Base-by-base conservation (phyloP, 2,797 vertebrate species). In the Cirrhinus molitorella region DNA sequence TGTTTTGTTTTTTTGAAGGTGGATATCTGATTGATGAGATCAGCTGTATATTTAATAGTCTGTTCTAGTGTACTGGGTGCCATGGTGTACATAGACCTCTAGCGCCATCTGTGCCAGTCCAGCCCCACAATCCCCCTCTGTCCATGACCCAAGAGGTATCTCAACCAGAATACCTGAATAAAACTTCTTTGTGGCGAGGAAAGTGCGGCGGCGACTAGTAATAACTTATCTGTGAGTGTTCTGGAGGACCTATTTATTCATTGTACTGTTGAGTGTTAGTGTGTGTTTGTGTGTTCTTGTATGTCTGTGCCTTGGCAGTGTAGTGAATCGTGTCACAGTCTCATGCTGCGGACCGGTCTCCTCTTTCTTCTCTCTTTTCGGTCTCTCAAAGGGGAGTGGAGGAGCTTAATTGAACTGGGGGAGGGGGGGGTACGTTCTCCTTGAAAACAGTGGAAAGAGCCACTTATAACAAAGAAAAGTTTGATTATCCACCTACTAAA, bases 221-320 rank as follows among this genome's bases (percentile, higher is more conserved):
- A 25, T 80, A 83, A 63, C 19, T 57, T 83, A 80, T 34, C 25
- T 75, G 11, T 55, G 55, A 85, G 59, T 78, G 47, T 65, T 68
- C 65, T 73, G 87, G 83, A 92, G 89, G 86, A 80, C 87, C 86
- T 95, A 94, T 95, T 94, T 95, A 95, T 95, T 94, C 90, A 83
- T 59, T 93, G 90, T 80, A 83, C 67, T 89, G 92, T 91, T 92
- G 84, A 92, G 84, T 92, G 90, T 93, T 87, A 91, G 92, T 86
- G 81, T 85, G 83, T 87, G 92, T 89, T 90, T 72, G 85, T 90
- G 92, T 87, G 91, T 90, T 92, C 88, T 91, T 92, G 82, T 86
- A n/a, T 91, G 94, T 90, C 87, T 90, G 83, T 88, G 86, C 81
- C 87, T 86, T 92, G 88, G 91, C 93, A 92, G 92, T 86, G 0